These are phyloP conservation scores for Nannobrachium achirus DNA, from an alignment of 2,113 vertebrate genomes.

Conservation along the genomic window DNA sequence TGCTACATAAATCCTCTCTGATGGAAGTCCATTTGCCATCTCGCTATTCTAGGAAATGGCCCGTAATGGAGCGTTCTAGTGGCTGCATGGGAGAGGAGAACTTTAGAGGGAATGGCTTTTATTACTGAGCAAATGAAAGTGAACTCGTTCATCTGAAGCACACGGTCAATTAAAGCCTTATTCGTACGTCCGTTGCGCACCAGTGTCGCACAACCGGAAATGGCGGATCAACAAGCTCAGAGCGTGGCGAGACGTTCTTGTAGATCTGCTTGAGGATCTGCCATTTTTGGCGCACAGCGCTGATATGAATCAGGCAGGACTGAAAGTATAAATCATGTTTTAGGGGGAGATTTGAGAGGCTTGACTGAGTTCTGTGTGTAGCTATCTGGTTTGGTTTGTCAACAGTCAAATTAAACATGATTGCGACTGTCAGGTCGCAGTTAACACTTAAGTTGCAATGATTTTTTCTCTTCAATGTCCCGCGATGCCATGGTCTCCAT, in stretches of 20 bases:
- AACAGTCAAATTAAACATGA: slow-evolving; percentile 26
- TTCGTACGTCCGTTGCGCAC: no score
- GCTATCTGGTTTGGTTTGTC: slow-evolving; percentile 37
- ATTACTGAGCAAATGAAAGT: slow-evolving; percentile 29
- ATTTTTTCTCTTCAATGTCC: no score
- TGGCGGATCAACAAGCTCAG: no score
- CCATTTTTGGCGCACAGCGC: not conserved
- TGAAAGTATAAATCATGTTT: slow-evolving; percentile 12
- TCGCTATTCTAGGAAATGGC: slow-evolving; percentile 19
- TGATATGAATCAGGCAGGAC: no score
- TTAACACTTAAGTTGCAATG: no score
- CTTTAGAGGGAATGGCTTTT: slow-evolving; percentile 14
- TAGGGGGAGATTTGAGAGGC: not conserved
- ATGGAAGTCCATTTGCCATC: slow-evolving; percentile 13
- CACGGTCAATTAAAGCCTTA: not conserved
- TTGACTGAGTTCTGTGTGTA: slow-evolving; percentile 16
- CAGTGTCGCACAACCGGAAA: no score
- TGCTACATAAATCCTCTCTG: slow-evolving; percentile 18
- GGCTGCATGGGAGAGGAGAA: slow-evolving; percentile 2
- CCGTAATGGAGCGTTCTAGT: slow-evolving; percentile 10
- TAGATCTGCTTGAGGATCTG: no score
- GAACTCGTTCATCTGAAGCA: slow-evolving; percentile 42
- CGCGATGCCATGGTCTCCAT: no score
- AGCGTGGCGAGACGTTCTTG: no score
- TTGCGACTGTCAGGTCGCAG: no score